Evolutionary conservation across 2,113 vertebrate species (phyloP), one percentile per base, ranked within the genome.

Genomic region (Neodontobutis hainanensis): DNA sequence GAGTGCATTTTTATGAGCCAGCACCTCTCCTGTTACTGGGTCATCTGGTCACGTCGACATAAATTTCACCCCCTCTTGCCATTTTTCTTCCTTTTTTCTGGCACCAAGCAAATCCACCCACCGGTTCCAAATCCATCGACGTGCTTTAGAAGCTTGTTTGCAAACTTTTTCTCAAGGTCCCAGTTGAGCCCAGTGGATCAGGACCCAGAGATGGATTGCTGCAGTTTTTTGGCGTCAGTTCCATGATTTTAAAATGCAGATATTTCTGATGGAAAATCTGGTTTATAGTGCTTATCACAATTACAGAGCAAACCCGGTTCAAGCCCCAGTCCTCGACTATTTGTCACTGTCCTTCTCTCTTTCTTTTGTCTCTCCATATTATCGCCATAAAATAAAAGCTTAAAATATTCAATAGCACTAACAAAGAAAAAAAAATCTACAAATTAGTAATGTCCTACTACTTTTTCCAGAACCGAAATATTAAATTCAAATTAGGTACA

Each of bases 1-100:
- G 87, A 83, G 88, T 83, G 82, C 69, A 81, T 87, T 90, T 92
- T 91, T 90, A 91, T 70, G 85, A 87, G 89, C 64, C 45, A 50
- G 61, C 73, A 72, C 78, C 72, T 88, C 84, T 90, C 89, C 63
- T 77, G 81, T 92, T 91, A 91, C 88, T 84, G 79, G 80, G 84
- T 80, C 60, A 75, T 88, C 88, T 91, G 84, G 81, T 65, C 45
- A 47, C 58, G 58, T 52, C 16, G 79, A 80, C 78, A 86, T 91
- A 90, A 77, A 91, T 87, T 87, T 71, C 50, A 4, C 45, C 32
- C 52, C 48, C 65, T 47, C 52, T 65, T 65, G 61, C 45, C 68
- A 69, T 68, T 58, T 59, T 50, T 65, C 42, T 10, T 8, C 52
- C 60, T 80, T 74, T 73, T 64, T 38, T 70, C 35, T 66, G 48